phyloP scores from a whole-genome alignment of 2,888 invertebrate genomes.

The Tachystola acroxantha region DNA sequence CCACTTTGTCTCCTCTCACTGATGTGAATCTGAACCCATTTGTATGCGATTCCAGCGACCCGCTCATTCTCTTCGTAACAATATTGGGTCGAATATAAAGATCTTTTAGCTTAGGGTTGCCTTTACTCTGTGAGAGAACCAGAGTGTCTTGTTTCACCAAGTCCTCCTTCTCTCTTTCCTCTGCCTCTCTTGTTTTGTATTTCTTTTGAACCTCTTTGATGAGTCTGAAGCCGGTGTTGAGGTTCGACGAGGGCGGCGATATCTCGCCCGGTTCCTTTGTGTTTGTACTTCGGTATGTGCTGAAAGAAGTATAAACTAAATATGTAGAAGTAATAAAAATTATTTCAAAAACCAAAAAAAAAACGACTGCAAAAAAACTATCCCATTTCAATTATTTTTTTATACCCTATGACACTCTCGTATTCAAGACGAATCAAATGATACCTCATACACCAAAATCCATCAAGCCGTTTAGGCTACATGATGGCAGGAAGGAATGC shows the following conservation, averaged over 20 bases:
- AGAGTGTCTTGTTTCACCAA: conserved; percentile 98
- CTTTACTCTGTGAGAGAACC: conserved; percentile 95
- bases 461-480: too few species aligned
- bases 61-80: conserved; percentile 96
- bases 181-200: conserved; percentile 98
- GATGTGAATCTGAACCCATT: conserved; percentile 99
- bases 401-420: too few species aligned
- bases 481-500: too few species aligned
- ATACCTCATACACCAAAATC: too few species aligned
- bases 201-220: conserved; percentile 99
- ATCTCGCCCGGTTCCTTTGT: conserved; percentile 98
- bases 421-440: too few species aligned
- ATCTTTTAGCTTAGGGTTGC: conserved; percentile 98
- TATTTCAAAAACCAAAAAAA: too few species aligned
- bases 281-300: conserved; percentile 97
- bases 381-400: too few species aligned
- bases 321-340: too few species aligned
- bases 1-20: conserved; percentile 99
- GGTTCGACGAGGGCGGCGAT: conserved; percentile 94
- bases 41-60: conserved; percentile 94
- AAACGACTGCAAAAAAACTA: too few species aligned
- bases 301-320: conserved; percentile 37
- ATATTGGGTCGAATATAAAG: conserved; percentile 99
- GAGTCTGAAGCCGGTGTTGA: conserved; percentile 97
- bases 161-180: conserved; percentile 98